Conservation (phyloP, 2,888 invertebrate species). For the Urechis unicinctus region DNA sequence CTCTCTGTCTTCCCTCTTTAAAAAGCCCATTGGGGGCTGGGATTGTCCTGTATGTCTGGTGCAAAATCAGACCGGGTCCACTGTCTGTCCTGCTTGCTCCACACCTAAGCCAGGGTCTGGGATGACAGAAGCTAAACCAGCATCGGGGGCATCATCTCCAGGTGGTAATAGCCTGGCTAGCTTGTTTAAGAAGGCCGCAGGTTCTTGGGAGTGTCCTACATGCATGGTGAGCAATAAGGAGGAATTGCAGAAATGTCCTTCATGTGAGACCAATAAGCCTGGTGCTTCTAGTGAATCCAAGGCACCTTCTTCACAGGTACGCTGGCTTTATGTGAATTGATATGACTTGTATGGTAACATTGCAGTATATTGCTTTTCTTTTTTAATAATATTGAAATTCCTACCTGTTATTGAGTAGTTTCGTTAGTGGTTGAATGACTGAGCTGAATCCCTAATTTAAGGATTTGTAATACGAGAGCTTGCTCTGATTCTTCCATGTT, state of each 20-base stretch:
- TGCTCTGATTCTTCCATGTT: too few relatives aligned
- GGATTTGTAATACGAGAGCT: too few relatives aligned
- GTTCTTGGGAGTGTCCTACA: constrained; percentile 26
- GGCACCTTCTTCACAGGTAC: constrained; percentile 38
- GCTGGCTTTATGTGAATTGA: too few relatives aligned
- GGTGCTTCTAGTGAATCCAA: constrained; percentile 23
- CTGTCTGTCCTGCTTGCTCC: constrained; percentile 26
- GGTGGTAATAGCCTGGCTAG: constrained; percentile 4
- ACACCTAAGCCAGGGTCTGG: constrained; percentile 42
- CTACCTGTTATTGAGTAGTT: too few relatives aligned
- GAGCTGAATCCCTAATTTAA: too few relatives aligned
- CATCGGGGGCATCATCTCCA: not conserved
- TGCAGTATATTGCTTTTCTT: too few relatives aligned
- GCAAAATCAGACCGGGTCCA: not conserved
- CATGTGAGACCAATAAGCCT: constrained; percentile 11
- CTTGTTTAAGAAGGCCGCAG: constrained; percentile 13
- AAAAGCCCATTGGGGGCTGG: constrained; percentile 7
- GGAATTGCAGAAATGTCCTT: constrained; percentile 9
- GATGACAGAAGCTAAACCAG: too few relatives aligned
- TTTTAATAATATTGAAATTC: too few relatives aligned
- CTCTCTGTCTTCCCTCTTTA: constrained; percentile 4
- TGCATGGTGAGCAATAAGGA: constrained; percentile 25
- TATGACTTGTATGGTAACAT: too few relatives aligned
- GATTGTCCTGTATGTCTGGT: constrained; percentile 9
- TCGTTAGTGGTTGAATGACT: not conserved